phyloP scores from a whole-genome alignment of 1,140 invertebrate genomes.

The Drosophila murphyi region DNA sequence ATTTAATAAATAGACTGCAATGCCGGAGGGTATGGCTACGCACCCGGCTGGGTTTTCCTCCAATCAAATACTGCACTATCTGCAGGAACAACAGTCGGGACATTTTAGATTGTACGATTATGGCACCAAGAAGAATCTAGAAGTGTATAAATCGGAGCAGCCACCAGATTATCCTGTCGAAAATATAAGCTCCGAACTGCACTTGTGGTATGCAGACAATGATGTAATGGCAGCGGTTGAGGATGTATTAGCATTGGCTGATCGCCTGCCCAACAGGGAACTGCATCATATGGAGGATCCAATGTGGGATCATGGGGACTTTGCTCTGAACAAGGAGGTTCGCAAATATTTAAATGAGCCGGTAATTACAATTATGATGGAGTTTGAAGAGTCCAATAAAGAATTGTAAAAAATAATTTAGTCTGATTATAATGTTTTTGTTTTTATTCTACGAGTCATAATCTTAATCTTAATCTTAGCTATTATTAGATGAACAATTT shows the following conservation, averaged over 20 bases:
- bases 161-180: slow-evolving; percentile 87
- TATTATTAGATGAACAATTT: too few species aligned
- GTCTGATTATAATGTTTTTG: background rate
- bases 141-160: slow-evolving; percentile 81
- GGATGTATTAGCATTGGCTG: slow-evolving; percentile 86
- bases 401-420: background rate
- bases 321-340: slow-evolving; percentile 59
- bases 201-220: slow-evolving; percentile 87
- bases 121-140: slow-evolving; percentile 84
- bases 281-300: slow-evolving; percentile 85
- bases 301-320: slow-evolving; percentile 88
- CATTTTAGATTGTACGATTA: slow-evolving; percentile 84
- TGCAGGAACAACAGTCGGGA: slow-evolving; percentile 84
- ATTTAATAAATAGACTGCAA: slow-evolving; percentile 65
- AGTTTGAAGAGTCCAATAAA: slow-evolving; percentile 35
- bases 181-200: slow-evolving; percentile 86
- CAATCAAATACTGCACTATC: slow-evolving; percentile 85
- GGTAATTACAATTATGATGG: slow-evolving; percentile 64
- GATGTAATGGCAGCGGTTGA: slow-evolving; percentile 86
- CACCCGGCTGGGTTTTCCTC: slow-evolving; percentile 85
- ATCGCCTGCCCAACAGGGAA: slow-evolving; percentile 63
- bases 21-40: slow-evolving; percentile 84
- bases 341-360: slow-evolving; percentile 64
- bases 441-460: too few species aligned
- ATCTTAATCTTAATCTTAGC: background rate